A percentile compares a stretch with the other conserved stretches of the same genome.
These are phyloP conservation scores for Stegana nigrithorax DNA, from an alignment of 2,888 invertebrate species.

Conservation along the genomic window DNA sequence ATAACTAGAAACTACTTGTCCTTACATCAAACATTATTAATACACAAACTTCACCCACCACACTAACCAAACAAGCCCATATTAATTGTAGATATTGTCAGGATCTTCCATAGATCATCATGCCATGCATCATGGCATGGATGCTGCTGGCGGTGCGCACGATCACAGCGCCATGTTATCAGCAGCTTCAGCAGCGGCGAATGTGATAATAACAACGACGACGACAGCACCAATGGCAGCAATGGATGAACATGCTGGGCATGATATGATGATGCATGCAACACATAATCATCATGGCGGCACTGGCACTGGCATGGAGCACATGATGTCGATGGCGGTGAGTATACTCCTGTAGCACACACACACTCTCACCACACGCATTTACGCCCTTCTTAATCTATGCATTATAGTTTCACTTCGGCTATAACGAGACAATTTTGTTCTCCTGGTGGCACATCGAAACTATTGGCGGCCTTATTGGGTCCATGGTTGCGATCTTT, in stretches of 20 bases:
- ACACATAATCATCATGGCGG: constrained; percentile 41
- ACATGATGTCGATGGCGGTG: constrained; percentile 69
- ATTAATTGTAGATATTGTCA: too few relatives aligned
- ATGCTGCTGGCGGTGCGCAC: constrained; percentile 30
- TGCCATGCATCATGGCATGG: constrained; percentile 46
- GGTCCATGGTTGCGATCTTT: constrained; percentile 92
- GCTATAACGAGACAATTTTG: constrained; percentile 79
- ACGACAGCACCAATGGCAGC: constrained; percentile 33
- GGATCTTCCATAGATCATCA: constrained; percentile 33
- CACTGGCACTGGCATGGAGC: constrained; percentile 57
- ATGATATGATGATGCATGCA: constrained; percentile 32
- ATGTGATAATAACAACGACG: constrained; percentile 33
- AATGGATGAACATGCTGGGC: constrained; percentile 32
- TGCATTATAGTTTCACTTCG: constrained; percentile 79
- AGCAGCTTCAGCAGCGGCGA: constrained; percentile 24
- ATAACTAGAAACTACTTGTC: too few relatives aligned
- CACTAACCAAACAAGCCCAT: too few relatives aligned
- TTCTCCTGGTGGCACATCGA: constrained; percentile 86
- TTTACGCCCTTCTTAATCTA: background rate
- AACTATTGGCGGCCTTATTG: constrained; percentile 81
- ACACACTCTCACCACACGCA: background rate
- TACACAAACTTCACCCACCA: too few relatives aligned
- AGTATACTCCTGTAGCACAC: constrained; percentile 26
- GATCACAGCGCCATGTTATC: background rate
- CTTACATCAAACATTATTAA: background rate